Conservation (phyloP, 2,888 invertebrate species). For the Gibbula magus region DNA sequence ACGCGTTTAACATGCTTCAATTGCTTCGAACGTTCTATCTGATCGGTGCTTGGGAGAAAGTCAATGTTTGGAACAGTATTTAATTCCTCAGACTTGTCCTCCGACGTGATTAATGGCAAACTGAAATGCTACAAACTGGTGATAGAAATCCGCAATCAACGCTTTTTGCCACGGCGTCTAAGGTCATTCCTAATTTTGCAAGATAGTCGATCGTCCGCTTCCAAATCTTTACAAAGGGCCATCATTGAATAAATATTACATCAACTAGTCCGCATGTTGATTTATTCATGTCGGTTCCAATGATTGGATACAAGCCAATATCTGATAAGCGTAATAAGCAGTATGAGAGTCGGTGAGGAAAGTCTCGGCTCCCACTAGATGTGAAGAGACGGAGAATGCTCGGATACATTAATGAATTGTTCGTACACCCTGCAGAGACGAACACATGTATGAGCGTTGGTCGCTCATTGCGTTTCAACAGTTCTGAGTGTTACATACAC, state of each 20-base stretch:
- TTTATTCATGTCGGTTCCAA: too few relatives aligned
- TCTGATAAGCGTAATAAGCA: too few relatives aligned
- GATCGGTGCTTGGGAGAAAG: background rate
- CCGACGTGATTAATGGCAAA: background rate
- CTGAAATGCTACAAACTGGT: background rate
- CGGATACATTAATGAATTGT: too few relatives aligned
- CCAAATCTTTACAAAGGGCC: slow-evolving; percentile 9
- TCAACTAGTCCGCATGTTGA: too few relatives aligned
- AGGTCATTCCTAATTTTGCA: background rate
- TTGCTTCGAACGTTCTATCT: background rate
- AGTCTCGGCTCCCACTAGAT: too few relatives aligned
- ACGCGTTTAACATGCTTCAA: slow-evolving; percentile 17
- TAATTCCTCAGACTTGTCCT: slow-evolving; percentile 11
- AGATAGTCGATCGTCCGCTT: background rate
- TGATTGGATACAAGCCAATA: too few relatives aligned
- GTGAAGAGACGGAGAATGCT: too few relatives aligned
- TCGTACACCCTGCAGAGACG: too few relatives aligned
- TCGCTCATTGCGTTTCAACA: too few relatives aligned
- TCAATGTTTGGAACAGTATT: slow-evolving; percentile 18
- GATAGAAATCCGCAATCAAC: background rate
- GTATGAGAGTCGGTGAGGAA: too few relatives aligned
- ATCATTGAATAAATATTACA: background rate
- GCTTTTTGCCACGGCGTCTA: background rate
- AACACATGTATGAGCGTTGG: too few relatives aligned
- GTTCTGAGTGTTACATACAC: too few relatives aligned